Evolutionary conservation across 2,113 vertebrate genomes (phyloP), one percentile per base, ranked within the genome.

Genomic region (Cyprinodon variegatus): DNA sequence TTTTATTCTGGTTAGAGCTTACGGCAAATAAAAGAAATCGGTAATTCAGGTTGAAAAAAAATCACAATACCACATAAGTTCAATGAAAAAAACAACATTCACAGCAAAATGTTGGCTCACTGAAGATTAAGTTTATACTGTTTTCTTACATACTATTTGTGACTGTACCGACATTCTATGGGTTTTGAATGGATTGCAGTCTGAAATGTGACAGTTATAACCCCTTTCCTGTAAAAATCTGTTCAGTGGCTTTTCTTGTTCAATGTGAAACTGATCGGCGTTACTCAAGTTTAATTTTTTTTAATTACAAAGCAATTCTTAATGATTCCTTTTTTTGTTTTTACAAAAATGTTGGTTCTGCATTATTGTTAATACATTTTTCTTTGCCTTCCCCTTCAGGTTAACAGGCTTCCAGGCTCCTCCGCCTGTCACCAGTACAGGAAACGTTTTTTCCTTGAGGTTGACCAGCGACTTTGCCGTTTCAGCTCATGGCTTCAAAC

Each of bases 401-500:
- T 77, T 93, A 46, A 93, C 92, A 39, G 92, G 92, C 4, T 93
- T 93, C 91, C 91, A 92, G 83, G 75, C 91, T 29, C 92, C 92
- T 70, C 48, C 92, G n/a, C 92, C 92, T 1, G 92, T 93, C 85
- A 92, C 92, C 71, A 93, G 92, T 61, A 93, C 91, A 12, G 91
- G 88, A 29, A 89, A 90, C 8, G 89, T 93, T 77, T 93, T 93
- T 85, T 93, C 92, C 3, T 69, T 93, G 81, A 90, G 92, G 82
- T 66, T 93, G 85, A 93, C 92, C 81, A 93, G 92, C 45, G 92
- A 93, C 85, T 93, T 93, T 61, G 92, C 92, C 0, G 92, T 93
- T 68, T 93, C 92, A 14, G 92, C 92, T n/a, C 92, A 93, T 20
- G 92, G 92, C 80, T 93, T 93, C 88, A 93, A 92, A 70, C 92